Base-by-base conservation (phyloP, 2,888 invertebrate genomes). In the Bugula neritina region DNA sequence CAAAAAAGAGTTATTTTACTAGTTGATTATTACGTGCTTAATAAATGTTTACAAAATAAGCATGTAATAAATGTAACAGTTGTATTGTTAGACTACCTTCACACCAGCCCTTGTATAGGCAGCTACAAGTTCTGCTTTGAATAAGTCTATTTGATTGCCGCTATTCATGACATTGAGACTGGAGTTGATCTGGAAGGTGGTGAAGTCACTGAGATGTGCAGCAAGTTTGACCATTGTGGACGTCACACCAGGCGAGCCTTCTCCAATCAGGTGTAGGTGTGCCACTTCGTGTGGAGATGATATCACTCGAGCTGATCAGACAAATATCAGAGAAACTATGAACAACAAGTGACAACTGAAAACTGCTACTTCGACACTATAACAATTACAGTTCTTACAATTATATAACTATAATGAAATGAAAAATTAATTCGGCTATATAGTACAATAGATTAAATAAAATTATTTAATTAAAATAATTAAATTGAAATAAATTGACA, bases 41-140 rank as follows among this genome's bases (percentile, higher is more conserved):
- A n/a, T n/a, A n/a, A n/a, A n/a, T n/a, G n/a, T n/a, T n/a, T n/a
- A n/a, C n/a, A n/a, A n/a, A n/a, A n/a, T n/a, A n/a, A n/a, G n/a
- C n/a, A n/a, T n/a, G n/a, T n/a, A n/a, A n/a, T n/a, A n/a, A n/a
- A n/a, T n/a, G n/a, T n/a, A n/a, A n/a, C n/a, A n/a, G n/a, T n/a
- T n/a, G n/a, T n/a, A n/a, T n/a, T n/a, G n/a, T n/a, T n/a, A n/a
- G n/a, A n/a, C n/a, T n/a, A 83, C 83, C 80, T 80, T 82, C 29
- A 82, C 78, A 0, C 83, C 83, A 71, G 83, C 81, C 58, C 80
- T 77, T n/a, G 80, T 81, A 74, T 82, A 83, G 10, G 81, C 81
- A 23, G 79, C 75, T 0, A 82, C 81, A 21, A 83, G 76, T 72
- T 83, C 82, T 2, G 79, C 78, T 75, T 82, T 83, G 76, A 83